phyloP scores from a whole-genome alignment of 2,797 vertebrate species.

The Schizothorax lantsangensis region DNA sequence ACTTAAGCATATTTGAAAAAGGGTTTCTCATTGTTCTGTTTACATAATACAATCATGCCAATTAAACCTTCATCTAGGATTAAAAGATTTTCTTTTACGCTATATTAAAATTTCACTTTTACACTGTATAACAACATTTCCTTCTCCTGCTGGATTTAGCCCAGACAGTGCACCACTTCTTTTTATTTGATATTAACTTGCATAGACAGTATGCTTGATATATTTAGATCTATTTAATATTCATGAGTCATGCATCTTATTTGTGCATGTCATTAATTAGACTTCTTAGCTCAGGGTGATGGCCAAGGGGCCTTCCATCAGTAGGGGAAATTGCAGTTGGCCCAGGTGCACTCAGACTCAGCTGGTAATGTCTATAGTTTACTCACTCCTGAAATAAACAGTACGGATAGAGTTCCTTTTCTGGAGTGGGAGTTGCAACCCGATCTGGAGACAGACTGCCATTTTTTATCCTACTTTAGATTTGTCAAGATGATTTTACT shows the following conservation, averaged over 20 bases:
- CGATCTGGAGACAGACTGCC: slow-evolving; percentile 55
- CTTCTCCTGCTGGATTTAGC: background rate
- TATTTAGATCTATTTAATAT: slow-evolving; percentile 50
- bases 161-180: slow-evolving; percentile 4
- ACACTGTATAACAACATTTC: background rate
- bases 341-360: slow-evolving; percentile 44
- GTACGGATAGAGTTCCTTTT: slow-evolving; percentile 35
- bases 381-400: slow-evolving; percentile 51
- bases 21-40: background rate
- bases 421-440: slow-evolving; percentile 9
- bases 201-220: slow-evolving; percentile 35
- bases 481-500: slow-evolving; percentile 49
- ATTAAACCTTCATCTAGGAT: background rate
- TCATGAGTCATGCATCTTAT: slow-evolving; percentile 40
- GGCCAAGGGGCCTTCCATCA: slow-evolving; percentile 44
- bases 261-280: slow-evolving; percentile 48
- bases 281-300: slow-evolving; percentile 50
- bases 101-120: background rate
- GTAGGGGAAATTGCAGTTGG: slow-evolving; percentile 44
- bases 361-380: slow-evolving; percentile 55
- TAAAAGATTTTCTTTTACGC: background rate
- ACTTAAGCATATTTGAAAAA: slow-evolving; percentile 5
- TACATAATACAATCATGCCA: background rate
- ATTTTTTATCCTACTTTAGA: slow-evolving; percentile 55
- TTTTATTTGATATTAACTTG: slow-evolving; percentile 42